Base-by-base conservation (phyloP, 2,888 invertebrate species). In the Caenorhabditis japonica region DNA sequence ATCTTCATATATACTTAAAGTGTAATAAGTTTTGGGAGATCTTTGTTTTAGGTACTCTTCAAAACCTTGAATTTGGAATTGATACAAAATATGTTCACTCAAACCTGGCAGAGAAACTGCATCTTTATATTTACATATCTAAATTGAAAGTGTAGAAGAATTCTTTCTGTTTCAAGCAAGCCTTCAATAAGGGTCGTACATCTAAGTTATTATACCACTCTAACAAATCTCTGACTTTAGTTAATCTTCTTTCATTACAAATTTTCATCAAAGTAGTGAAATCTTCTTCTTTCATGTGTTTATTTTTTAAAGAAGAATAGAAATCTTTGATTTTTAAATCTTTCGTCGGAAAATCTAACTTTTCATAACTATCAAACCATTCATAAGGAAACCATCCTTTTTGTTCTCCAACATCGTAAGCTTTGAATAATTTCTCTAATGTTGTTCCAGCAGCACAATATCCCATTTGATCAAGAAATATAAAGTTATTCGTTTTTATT, bases 121-220 rank as follows among this genome's bases (percentile, higher is more conserved):
- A 55, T 64, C 64, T 64, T 64, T 64, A 64, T n/a, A n/a, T n/a
- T n/a, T 64, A 64, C 64, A 64, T 64, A 55, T 64, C 64, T 34
- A 64, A 55, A 1, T 64, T 64, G 30, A 64, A 64, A 21, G 21
- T 27, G 36, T 62, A 62, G 23, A 62, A 62, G 62, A 62, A 62
- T 36, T 62, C 62, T 62, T 62, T 52, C 34, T 62, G 62, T 62
- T 62, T 62, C 34, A 62, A 62, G 33, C 62, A 62, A 52, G 62
- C 62, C 19, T 62, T 27, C 15, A 62, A 36, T 38, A 62, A 53
- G 0, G 62, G 62, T 46, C 47, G 55, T 58, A 66, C 66, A 66
- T 66, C 66, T 66, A 66, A 49, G 30, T 49, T 66, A 43, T 66
- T 66, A 47, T 66, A 66, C 66, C 66, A 66, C 23, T 66, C 58